Evolutionary conservation across 2,113 vertebrate genomes (phyloP).

Genomic region (Ciconia boyciana): DNA sequence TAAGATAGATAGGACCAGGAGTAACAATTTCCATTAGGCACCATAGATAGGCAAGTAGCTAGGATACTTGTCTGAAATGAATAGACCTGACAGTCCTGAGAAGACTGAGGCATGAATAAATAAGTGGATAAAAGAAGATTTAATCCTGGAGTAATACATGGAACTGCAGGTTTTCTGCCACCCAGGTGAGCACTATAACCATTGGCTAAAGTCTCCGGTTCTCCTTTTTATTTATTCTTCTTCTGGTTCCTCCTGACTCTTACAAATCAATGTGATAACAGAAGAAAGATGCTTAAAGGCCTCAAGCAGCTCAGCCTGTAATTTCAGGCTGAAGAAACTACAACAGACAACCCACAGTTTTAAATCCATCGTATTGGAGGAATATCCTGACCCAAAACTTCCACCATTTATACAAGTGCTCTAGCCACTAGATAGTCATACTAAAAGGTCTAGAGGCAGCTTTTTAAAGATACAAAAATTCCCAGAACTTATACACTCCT

Average conservation of each 20-base stretch:
- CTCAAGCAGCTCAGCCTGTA: background rate
- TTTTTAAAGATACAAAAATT: background rate
- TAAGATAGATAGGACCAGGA: background rate
- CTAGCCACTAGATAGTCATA: background rate
- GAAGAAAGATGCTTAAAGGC: background rate
- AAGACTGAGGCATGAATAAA: background rate
- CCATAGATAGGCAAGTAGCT: background rate
- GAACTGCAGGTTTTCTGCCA: background rate
- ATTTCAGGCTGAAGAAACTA: background rate
- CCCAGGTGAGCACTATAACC: background rate
- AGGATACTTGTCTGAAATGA: background rate
- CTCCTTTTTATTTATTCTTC: background rate
- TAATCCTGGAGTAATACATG: background rate
- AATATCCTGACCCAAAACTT: background rate
- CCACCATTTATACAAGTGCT: background rate
- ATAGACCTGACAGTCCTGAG: background rate
- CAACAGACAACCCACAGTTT: background rate
- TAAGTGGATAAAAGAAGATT: background rate
- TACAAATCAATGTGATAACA: background rate
- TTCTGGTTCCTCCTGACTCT: background rate
- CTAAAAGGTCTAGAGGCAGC: background rate
- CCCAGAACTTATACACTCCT: background rate
- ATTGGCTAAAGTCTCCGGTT: background rate
- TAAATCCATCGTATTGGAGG: background rate
- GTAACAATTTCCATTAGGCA: background rate